Evolutionary conservation across 2,113 vertebrate genomes (phyloP).

Genomic region (Capricornis sumatraensis): DNA sequence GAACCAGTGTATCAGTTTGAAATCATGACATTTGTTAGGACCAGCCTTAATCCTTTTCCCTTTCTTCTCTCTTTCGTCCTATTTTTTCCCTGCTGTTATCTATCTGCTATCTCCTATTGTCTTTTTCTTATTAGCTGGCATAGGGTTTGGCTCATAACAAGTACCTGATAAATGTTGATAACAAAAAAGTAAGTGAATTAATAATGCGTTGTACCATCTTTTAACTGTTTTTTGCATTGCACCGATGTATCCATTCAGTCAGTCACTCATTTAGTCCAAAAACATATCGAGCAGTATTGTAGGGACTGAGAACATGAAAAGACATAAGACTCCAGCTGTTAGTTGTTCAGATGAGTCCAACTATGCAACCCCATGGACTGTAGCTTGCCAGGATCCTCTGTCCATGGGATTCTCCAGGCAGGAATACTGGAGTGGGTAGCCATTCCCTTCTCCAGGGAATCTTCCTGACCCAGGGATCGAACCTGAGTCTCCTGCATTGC

Average conservation of each 20-base stretch:
- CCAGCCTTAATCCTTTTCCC: neutral
- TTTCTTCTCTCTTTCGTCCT: neutral
- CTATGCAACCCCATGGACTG: neutral
- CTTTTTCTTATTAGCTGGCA: neutral
- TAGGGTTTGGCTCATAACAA: neutral
- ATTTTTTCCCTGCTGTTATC: neutral
- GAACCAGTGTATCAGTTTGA: neutral
- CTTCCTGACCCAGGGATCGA: neutral
- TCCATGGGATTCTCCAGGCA: neutral
- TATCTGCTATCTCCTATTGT: neutral
- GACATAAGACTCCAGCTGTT: neutral
- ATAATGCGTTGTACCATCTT: neutral
- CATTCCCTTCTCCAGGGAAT: neutral
- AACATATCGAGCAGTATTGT: neutral
- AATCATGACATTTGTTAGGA: neutral
- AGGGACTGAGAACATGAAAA: neutral
- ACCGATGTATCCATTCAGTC: neutral
- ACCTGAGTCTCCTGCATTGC: neutral
- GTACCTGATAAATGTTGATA: neutral
- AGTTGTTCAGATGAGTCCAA: neutral
- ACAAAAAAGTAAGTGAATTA: neutral
- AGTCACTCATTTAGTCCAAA: neutral
- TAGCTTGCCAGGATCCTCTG: neutral
- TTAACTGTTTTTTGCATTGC: neutral
- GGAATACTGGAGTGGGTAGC: neutral